Evolutionary conservation across 2,797 vertebrate species (phyloP).

Genomic region (Aeoliscus strigatus): DNA sequence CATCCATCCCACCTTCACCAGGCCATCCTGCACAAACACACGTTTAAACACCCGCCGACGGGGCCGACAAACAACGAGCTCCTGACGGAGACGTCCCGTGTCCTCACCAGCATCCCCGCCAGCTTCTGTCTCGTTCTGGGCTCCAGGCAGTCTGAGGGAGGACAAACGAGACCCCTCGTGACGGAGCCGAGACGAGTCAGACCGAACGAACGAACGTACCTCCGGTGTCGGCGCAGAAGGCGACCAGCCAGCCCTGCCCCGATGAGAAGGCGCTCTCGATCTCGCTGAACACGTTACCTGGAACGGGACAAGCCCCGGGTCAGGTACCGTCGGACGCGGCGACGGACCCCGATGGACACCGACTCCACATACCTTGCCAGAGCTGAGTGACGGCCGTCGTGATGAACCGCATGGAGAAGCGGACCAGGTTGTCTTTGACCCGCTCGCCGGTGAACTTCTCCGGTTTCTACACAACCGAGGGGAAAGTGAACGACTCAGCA

Average conservation of each 20-base stretch:
- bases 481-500: no score
- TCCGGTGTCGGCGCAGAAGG: conserved; percentile 82
- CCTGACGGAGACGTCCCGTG: neutral
- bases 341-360: no score
- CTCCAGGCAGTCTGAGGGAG: conserved; percentile 82
- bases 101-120: conserved; percentile 91
- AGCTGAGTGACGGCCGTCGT: conserved; percentile 83
- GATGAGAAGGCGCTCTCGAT: conserved; percentile 75
- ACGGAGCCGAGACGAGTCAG: no score
- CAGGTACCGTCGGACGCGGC: no score
- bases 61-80: no score
- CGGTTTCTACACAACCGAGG: conserved; percentile 79
- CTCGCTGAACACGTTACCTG: conserved; percentile 63
- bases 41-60: no score
- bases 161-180: no score
- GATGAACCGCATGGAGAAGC: conserved; percentile 89
- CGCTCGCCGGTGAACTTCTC: conserved; percentile 89
- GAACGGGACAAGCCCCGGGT: neutral
- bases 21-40: conserved; percentile 77
- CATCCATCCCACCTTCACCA: conserved; percentile 92
- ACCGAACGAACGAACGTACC: no score
- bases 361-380: conserved; percentile 82
- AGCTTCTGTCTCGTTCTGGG: conserved; percentile 82
- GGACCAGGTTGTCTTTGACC: conserved; percentile 80
- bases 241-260: conserved; percentile 84